A percentile compares a stretch with the other conserved stretches of the same genome.
These are phyloP conservation scores for Menidia beryllina DNA, from an alignment of 2,113 vertebrate genomes.

Conservation along the genomic window DNA sequence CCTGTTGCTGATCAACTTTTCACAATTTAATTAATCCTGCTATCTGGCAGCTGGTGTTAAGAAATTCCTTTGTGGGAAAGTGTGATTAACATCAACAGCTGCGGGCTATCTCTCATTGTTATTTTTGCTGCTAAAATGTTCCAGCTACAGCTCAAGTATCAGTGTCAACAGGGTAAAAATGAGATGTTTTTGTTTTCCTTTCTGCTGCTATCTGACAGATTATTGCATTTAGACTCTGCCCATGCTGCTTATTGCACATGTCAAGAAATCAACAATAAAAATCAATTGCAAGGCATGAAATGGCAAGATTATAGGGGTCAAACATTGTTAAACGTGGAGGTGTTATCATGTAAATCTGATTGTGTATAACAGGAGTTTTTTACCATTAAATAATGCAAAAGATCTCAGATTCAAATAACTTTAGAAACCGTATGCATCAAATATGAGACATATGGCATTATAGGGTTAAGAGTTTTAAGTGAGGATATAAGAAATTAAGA, in stretches of 20 bases:
- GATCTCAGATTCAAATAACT: too few species aligned
- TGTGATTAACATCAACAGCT: slow-evolving; percentile 55
- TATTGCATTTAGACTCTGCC: neutral
- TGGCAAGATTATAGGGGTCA: too few species aligned
- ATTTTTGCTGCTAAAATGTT: slow-evolving; percentile 5
- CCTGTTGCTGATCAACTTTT: neutral
- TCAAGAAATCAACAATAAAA: too few species aligned
- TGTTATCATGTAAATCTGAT: too few species aligned
- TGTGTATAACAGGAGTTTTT: too few species aligned
- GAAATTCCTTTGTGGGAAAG: slow-evolving; percentile 23
- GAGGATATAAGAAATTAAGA: neutral
- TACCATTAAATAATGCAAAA: too few species aligned
- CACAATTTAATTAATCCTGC: slow-evolving; percentile 10
- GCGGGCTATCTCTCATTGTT: slow-evolving; percentile 30
- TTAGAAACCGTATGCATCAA: too few species aligned
- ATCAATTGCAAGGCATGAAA: too few species aligned
- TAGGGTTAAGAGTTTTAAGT: neutral
- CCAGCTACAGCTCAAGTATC: neutral
- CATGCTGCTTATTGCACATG: too few species aligned
- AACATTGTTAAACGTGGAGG: too few species aligned
- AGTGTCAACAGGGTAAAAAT: slow-evolving; percentile 1
- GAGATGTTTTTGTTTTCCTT: fast-evolving
- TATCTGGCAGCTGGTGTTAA: slow-evolving; percentile 7
- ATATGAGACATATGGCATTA: too few species aligned
- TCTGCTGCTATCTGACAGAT: neutral